These are phyloP conservation scores for Styela plicata DNA, from an alignment of 23 tunicate species.

Conservation along the genomic window DNA sequence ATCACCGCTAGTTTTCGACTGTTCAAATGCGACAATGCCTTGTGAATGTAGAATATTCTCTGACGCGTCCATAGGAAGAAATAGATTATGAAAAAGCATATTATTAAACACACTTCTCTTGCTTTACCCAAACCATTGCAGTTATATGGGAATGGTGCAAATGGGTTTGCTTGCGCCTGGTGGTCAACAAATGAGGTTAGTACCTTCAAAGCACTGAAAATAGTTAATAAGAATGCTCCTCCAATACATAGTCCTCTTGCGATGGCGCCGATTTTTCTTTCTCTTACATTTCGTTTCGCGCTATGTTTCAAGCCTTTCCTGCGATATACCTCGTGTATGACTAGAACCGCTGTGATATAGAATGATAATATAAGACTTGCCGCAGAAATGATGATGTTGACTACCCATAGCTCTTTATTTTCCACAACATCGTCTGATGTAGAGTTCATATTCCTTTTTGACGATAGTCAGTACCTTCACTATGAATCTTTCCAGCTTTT, in stretches of 20 bases:
- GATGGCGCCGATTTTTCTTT: not conserved
- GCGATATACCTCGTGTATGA: not conserved
- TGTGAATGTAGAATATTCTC: conserved; percentile 46
- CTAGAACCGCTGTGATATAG: not conserved
- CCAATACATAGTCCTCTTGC: not conserved
- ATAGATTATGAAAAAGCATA: conserved; percentile 20
- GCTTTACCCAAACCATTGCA: conserved; percentile 32
- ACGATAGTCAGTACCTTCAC: too few species aligned
- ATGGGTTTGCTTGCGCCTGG: not conserved
- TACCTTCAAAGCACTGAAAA: not conserved
- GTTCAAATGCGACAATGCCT: conserved; percentile 37
- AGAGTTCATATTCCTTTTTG: not conserved
- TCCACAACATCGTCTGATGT: not conserved
- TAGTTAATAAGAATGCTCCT: not conserved
- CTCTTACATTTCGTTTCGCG: not conserved
- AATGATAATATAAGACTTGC: not conserved
- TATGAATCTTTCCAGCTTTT: too few species aligned
- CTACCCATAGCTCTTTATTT: not conserved
- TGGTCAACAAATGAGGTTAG: not conserved
- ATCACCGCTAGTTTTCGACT: conserved; percentile 15
- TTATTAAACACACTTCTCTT: conserved; percentile 7
- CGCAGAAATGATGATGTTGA: not conserved
- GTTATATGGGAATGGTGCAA: not conserved
- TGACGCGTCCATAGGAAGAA: conserved; percentile 61
- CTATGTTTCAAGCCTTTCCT: not conserved